Conservation (phyloP, 1,140 invertebrate genomes). For the Probaryconus sp. region DNA sequence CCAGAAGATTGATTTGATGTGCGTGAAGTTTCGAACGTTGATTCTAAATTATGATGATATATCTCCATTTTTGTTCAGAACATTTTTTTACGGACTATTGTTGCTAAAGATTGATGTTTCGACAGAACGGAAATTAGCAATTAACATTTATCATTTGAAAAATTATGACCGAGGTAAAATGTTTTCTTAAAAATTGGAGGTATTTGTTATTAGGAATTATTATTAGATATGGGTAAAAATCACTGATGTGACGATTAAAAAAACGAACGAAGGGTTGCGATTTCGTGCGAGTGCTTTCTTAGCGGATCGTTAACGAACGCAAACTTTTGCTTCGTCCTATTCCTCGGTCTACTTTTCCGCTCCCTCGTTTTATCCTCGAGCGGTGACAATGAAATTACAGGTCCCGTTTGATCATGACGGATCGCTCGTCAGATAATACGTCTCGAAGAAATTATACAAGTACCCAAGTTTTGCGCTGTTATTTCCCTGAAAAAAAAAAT, state of each 20-base stretch:
- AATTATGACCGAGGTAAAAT: too few relatives aligned
- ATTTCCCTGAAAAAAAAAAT: conserved; percentile 7
- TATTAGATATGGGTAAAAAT: too few relatives aligned
- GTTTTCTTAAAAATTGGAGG: too few relatives aligned
- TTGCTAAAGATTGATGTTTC: too few relatives aligned
- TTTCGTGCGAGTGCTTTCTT: conserved; percentile 22
- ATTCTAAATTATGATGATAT: too few relatives aligned
- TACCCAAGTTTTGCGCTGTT: conserved; percentile 7
- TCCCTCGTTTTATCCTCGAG: conserved; percentile 30
- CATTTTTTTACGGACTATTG: too few relatives aligned
- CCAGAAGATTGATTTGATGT: too few relatives aligned
- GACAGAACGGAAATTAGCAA: too few relatives aligned
- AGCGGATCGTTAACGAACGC: conserved; percentile 31
- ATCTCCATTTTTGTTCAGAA: background rate
- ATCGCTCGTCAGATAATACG: conserved; percentile 65
- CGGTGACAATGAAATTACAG: conserved; percentile 77
- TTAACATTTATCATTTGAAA: too few relatives aligned
- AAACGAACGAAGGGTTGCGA: conserved; percentile 18
- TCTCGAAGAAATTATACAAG: conserved; percentile 31
- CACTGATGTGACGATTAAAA: too few relatives aligned
- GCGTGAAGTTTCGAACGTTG: too few relatives aligned
- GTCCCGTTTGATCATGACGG: conserved; percentile 76
- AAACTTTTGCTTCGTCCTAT: conserved; percentile 29
- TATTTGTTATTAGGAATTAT: too few relatives aligned
- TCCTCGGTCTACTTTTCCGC: conserved; percentile 48